A percentile compares a stretch with the other conserved stretches of the same genome.
phyloP scores from a whole-genome alignment of 2,113 vertebrate genomes.

The Percopsis transmontana region DNA sequence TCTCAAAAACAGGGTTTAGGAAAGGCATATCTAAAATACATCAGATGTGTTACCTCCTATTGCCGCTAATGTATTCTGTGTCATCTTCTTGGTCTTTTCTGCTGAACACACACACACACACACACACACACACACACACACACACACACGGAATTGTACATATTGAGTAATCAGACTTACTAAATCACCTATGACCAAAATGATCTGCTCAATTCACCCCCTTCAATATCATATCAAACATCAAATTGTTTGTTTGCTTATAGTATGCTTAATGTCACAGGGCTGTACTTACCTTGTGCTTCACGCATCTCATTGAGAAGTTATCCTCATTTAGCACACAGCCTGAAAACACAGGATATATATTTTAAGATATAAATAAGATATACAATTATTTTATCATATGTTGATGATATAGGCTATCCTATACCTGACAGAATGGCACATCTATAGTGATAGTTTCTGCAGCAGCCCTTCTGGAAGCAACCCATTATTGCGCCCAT shows the following conservation, averaged over 20 bases:
- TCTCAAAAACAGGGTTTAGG: no score
- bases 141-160: background rate
- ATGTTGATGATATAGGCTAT: background rate
- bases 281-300: slow-evolving; percentile 71
- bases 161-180: background rate
- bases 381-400: background rate
- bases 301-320: slow-evolving; percentile 75
- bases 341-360: slow-evolving; percentile 47
- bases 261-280: background rate
- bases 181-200: background rate
- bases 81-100: no score
- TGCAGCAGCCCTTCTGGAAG: slow-evolving; percentile 75
- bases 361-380: background rate
- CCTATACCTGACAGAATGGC: slow-evolving; percentile 73
- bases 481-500: slow-evolving; percentile 77
- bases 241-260: background rate
- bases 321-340: slow-evolving; percentile 76
- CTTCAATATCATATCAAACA: background rate
- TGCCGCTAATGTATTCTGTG: no score
- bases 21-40: no score
- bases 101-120: slow-evolving; percentile 5
- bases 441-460: slow-evolving; percentile 77
- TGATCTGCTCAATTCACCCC: background rate
- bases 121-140: background rate
- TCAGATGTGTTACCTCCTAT: no score